A percentile compares a stretch with the other conserved stretches of the same genome.
Evolutionary conservation across 1,140 invertebrate species (phyloP).

Genomic region (Lordiphosa stackelbergi): DNA sequence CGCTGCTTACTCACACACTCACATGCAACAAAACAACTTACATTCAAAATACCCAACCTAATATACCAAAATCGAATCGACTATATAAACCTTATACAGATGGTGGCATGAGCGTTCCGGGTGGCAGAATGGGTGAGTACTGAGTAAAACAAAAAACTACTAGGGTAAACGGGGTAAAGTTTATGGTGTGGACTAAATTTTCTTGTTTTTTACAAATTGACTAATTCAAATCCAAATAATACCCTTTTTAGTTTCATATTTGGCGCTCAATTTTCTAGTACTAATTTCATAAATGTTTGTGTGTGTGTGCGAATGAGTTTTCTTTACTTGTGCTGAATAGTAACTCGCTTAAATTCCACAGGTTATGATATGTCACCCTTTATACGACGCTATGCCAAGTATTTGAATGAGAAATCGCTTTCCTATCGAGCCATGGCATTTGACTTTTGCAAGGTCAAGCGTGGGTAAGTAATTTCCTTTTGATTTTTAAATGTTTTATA

Average conservation of each 20-base stretch:
- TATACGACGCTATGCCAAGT: conserved; percentile 98
- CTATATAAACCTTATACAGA: conserved; percentile 63
- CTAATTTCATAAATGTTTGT: conserved; percentile 6
- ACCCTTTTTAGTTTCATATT: conserved; percentile 26
- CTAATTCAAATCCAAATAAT: conserved; percentile 45
- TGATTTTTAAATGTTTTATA: neutral
- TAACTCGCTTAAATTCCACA: conserved; percentile 76
- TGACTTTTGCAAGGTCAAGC: conserved; percentile 99
- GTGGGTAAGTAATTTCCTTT: conserved; percentile 85
- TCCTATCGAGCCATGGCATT: conserved; percentile 99
- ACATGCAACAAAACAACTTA: conserved; percentile 25
- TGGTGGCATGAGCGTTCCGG: conserved; percentile 75
- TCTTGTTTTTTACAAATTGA: conserved; percentile 27
- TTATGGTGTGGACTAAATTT: conserved; percentile 33
- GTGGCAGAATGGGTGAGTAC: conserved; percentile 77
- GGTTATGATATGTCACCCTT: conserved; percentile 99
- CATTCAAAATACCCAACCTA: conserved; percentile 30
- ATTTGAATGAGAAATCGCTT: conserved; percentile 98
- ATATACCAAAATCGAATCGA: conserved; percentile 49
- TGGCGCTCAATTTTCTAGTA: conserved; percentile 29
- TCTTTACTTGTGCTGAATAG: neutral
- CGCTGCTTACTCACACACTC: conserved; percentile 48
- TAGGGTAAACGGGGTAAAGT: conserved; percentile 22
- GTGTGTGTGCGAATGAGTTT: conserved; percentile 8
- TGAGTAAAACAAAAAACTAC: conserved; percentile 23